Evolutionary conservation across 35 echinoderm and acorn worm genomes (phyloP).

Genomic region (Lytechinus variegatus): DNA sequence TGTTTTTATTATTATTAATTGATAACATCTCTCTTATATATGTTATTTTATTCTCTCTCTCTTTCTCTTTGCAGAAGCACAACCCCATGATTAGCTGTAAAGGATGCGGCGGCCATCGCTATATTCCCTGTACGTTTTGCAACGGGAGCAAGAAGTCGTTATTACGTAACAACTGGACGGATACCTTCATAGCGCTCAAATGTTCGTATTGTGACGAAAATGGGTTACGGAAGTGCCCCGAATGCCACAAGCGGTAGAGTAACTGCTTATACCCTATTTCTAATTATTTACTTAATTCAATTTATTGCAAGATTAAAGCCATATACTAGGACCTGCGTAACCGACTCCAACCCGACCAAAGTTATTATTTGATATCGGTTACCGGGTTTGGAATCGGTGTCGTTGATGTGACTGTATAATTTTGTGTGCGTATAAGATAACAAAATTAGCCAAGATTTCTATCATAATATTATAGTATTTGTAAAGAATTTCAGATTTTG

Average conservation of each 20-base stretch:
- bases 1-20: not conserved
- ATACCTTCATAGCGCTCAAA: constrained; percentile 82
- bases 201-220: constrained; percentile 95
- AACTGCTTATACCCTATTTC: not conserved
- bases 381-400: too few relatives aligned
- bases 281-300: not conserved
- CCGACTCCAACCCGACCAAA: too few relatives aligned
- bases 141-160: constrained; percentile 96
- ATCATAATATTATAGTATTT: too few relatives aligned
- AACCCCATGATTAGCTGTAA: constrained; percentile 71
- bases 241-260: constrained; percentile 57
- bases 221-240: constrained; percentile 80
- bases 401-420: too few relatives aligned
- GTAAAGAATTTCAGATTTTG: too few relatives aligned
- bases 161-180: constrained; percentile 82
- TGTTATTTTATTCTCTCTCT: not conserved
- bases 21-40: not conserved
- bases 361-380: too few relatives aligned
- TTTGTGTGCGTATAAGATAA: too few relatives aligned
- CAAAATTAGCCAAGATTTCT: too few relatives aligned
- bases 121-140: constrained; percentile 77
- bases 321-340: too few relatives aligned
- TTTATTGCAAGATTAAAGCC: not conserved
- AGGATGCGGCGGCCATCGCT: constrained; percentile 83
- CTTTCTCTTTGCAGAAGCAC: constrained; percentile 76